Evolutionary conservation across 1,140 invertebrate genomes (phyloP), one percentile per base, ranked within the genome.

Genomic region (Macrostomum lignano): DNA sequence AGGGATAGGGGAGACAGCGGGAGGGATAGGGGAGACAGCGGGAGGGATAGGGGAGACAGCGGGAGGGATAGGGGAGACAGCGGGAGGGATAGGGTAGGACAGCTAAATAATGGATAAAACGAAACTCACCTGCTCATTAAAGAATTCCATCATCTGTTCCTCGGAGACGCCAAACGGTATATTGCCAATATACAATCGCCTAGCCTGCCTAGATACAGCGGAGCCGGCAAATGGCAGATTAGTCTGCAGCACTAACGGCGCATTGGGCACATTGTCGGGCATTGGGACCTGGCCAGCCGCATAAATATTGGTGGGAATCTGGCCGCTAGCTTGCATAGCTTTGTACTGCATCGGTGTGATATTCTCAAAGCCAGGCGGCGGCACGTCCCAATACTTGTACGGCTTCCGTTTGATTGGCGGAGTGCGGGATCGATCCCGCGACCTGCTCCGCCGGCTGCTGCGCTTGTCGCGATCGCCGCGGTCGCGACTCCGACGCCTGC

Each of bases 101-200:
- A n/a, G n/a, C n/a, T n/a, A n/a, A n/a, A n/a, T n/a, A n/a, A n/a
- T n/a, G n/a, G n/a, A n/a, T n/a, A n/a, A n/a, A n/a, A n/a, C n/a
- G n/a, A 93, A 65, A 62, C 93, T 82, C 91, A 98, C 96, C 61
- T 96, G 88, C 54, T 93, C 77, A 62, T 98, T 96, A 65, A 98
- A 98, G 56, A 94, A 96, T 47, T 94, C 86, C 76, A 96, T 91
- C 71, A 96, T 96, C 55, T 88, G 81, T 52, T 91, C 79, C 57
- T 93, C 84, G 28, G 81, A 86, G 11, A 86, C 82, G 33, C 84
- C 84, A 58, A 93, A 91, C 32, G 84, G 84, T 65, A 93, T 93
- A 61, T 93, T 93, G 38, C 37, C 91, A 24, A 98, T 84, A 57
- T 98, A 98, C 11, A 98, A 63, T 43, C 75, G 64, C 42, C 81